phyloP scores from a whole-genome alignment of 1,140 invertebrate species.

The Leptonema lineaticorne region DNA sequence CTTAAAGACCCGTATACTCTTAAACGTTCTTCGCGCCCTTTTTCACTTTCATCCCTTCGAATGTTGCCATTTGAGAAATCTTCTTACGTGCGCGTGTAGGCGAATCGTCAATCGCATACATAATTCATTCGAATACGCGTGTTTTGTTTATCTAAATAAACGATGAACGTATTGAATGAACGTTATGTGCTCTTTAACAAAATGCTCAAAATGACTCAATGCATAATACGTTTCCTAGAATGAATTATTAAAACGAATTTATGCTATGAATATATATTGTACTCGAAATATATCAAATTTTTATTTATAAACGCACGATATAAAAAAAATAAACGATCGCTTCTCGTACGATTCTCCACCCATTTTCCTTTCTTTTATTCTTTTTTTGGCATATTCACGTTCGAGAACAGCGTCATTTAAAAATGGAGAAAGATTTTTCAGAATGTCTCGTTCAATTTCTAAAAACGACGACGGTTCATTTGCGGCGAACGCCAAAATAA shows the following conservation, averaged over 20 bases:
- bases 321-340: too few relatives aligned
- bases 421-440: constrained; percentile 6
- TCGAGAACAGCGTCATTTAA: too few relatives aligned
- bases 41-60: neutral
- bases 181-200: too few relatives aligned
- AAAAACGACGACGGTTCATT: neutral
- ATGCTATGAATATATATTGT: too few relatives aligned
- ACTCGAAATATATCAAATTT: too few relatives aligned
- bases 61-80: too few relatives aligned
- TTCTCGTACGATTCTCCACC: too few relatives aligned
- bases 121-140: constrained; percentile 4
- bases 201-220: neutral
- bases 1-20: neutral
- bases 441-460: neutral
- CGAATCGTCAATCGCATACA: neutral
- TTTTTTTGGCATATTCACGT: too few relatives aligned
- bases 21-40: neutral
- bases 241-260: neutral
- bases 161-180: neutral
- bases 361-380: too few relatives aligned
- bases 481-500: too few relatives aligned
- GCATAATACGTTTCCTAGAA: neutral
- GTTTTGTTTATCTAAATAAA: neutral
- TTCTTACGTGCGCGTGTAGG: too few relatives aligned
- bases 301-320: too few relatives aligned